Evolutionary conservation across 2,888 invertebrate species (phyloP).

Genomic region (Amiota communis): DNA sequence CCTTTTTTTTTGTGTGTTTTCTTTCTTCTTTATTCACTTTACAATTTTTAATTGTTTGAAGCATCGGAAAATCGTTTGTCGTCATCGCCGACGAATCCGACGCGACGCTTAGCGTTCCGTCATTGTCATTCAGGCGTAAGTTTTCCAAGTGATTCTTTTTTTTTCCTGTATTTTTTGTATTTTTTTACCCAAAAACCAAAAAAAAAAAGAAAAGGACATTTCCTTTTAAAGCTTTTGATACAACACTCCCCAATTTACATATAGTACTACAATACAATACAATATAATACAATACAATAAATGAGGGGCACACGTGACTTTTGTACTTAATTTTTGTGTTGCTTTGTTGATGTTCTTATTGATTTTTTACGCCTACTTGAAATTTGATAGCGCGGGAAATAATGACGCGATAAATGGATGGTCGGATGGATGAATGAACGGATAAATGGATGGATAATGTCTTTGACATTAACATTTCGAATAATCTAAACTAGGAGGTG

Average conservation of each 20-base stretch:
- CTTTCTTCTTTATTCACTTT: no score
- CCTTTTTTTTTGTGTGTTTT: no score
- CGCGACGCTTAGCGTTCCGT: not conserved
- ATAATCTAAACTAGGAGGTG: no score
- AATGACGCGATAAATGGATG: no score
- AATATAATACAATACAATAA: not conserved
- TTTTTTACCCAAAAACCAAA: slow-evolving; percentile 4
- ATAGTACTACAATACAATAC: no score
- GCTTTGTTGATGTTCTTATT: slow-evolving; percentile 11
- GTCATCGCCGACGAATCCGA: not conserved
- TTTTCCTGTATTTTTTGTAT: slow-evolving; percentile 1
- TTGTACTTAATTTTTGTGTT: slow-evolving; percentile 1
- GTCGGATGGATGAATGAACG: no score
- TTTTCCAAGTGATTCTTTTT: slow-evolving; percentile 18
- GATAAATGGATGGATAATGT: no score
- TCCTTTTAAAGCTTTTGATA: no score
- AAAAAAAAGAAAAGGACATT: not conserved
- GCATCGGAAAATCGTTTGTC: not conserved
- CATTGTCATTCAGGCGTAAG: not conserved
- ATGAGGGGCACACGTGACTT: slow-evolving; percentile 15
- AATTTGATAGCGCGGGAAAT: slow-evolving; percentile 8
- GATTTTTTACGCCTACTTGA: slow-evolving; percentile 16
- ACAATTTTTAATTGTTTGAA: slow-evolving; percentile 1
- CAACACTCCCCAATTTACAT: no score
- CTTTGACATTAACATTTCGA: no score